Evolutionary conservation across 2,888 invertebrate species (phyloP).

Genomic region (Synanthedon andrenaeformis): DNA sequence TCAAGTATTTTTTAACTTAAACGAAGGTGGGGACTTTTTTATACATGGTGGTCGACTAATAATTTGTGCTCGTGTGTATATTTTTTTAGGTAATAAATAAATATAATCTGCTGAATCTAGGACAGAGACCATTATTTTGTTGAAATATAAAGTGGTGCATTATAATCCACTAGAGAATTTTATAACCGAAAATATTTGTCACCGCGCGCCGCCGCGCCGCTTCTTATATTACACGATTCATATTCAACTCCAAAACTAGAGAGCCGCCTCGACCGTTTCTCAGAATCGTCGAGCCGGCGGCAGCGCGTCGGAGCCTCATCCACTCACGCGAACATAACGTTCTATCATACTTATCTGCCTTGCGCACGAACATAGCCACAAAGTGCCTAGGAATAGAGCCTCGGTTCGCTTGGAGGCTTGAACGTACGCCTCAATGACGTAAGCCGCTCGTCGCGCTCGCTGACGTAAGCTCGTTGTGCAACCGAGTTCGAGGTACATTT

Average conservation of each 20-base stretch:
- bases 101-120: too few species aligned
- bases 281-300: conserved; percentile 63
- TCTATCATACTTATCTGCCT: conserved; percentile 50
- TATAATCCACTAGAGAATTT: too few species aligned
- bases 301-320: conserved; percentile 66
- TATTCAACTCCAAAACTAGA: conserved; percentile 65
- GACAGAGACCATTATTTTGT: too few species aligned
- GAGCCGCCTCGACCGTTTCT: conserved; percentile 59
- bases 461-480: conserved; percentile 71
- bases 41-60: too few species aligned
- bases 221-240: conserved; percentile 40
- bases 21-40: too few species aligned
- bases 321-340: conserved; percentile 68
- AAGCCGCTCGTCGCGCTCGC: conserved; percentile 63
- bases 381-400: conserved; percentile 32
- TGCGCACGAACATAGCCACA: conserved; percentile 33
- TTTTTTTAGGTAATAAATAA: too few species aligned
- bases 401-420: conserved; percentile 35
- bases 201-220: conserved; percentile 1
- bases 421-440: conserved; percentile 60
- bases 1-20: too few species aligned
- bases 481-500: conserved; percentile 62
- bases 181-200: conserved; percentile 1
- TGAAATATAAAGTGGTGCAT: too few species aligned
- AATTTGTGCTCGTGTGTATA: too few species aligned